phyloP scores from a whole-genome alignment of 2,797 vertebrate species.

The Pampus argenteus region DNA sequence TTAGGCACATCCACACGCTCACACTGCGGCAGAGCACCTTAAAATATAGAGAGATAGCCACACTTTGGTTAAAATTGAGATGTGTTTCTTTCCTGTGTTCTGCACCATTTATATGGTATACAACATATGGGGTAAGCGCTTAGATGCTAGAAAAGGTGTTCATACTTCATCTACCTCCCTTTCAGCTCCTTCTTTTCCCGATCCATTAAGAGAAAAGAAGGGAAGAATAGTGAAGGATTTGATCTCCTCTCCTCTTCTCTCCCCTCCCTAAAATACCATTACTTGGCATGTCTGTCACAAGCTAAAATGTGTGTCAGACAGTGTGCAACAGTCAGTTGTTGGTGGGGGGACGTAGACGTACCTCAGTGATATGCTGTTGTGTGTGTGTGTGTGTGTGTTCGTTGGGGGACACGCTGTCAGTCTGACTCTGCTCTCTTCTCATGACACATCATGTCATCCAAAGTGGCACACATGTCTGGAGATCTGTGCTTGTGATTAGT shows the following conservation, averaged over 20 bases:
- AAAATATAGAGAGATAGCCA: constrained; percentile 3
- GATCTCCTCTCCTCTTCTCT: not conserved
- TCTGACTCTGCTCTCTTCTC: constrained; percentile 43
- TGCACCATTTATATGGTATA: not conserved
- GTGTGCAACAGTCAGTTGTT: constrained; percentile 39
- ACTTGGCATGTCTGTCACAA: constrained; percentile 45
- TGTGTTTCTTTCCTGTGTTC: constrained; percentile 34
- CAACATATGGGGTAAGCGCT: not conserved
- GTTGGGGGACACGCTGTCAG: constrained; percentile 58
- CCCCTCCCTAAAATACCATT: constrained; percentile 25
- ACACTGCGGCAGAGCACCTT: not conserved
- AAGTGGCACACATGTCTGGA: not conserved
- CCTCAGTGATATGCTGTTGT: constrained; percentile 30
- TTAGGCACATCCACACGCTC: not conserved
- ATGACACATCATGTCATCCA: constrained; percentile 46
- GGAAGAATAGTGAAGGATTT: not conserved
- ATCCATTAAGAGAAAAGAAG: not conserved
- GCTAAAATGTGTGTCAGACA: constrained; percentile 58
- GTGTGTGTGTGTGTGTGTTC: constrained; percentile 16
- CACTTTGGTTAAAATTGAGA: constrained; percentile 11
- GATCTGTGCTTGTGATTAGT: not conserved
- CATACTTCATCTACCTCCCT: constrained; percentile 14
- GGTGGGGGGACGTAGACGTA: constrained; percentile 18
- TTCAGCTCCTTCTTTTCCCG: not conserved
- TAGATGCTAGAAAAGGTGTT: constrained; percentile 9